A percentile compares a stretch with the other conserved stretches of the same genome.
Evolutionary conservation across 2,113 vertebrate genomes (phyloP).

Genomic region (Scytalopus superciliaris): DNA sequence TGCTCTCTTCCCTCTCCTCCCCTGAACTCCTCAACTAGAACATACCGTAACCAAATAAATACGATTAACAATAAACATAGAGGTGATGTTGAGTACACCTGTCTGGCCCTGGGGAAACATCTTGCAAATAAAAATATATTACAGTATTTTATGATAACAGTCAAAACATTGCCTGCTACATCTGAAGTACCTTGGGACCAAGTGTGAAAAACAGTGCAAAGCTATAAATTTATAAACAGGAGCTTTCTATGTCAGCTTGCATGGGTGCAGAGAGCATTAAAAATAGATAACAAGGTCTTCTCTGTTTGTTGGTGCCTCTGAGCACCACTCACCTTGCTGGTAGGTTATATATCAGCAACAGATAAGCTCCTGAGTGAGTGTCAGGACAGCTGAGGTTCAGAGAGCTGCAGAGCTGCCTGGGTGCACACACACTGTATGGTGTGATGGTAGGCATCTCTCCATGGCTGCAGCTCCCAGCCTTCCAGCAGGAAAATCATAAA

Average conservation of each 20-base stretch:
- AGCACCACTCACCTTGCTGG: background rate
- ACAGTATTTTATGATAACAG: background rate
- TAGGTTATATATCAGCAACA: background rate
- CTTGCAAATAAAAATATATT: background rate
- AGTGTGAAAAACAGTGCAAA: background rate
- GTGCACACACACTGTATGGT: rapidly evolving
- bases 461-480: background rate
- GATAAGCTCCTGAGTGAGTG: background rate
- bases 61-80: background rate
- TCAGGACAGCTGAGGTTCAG: background rate
- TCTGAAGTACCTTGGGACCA: background rate
- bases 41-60: background rate
- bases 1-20: background rate
- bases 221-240: background rate
- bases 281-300: background rate
- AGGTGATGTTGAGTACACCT: background rate
- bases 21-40: background rate
- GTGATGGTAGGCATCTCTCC: background rate
- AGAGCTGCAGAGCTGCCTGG: background rate
- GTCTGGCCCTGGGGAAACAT: background rate
- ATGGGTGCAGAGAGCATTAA: background rate
- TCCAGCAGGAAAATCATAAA: background rate
- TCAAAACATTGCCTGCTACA: background rate
- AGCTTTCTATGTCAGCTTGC: background rate
- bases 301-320: background rate